Conservation (phyloP, 2,797 vertebrate genomes). For the Chaetodon trifasciatus region DNA sequence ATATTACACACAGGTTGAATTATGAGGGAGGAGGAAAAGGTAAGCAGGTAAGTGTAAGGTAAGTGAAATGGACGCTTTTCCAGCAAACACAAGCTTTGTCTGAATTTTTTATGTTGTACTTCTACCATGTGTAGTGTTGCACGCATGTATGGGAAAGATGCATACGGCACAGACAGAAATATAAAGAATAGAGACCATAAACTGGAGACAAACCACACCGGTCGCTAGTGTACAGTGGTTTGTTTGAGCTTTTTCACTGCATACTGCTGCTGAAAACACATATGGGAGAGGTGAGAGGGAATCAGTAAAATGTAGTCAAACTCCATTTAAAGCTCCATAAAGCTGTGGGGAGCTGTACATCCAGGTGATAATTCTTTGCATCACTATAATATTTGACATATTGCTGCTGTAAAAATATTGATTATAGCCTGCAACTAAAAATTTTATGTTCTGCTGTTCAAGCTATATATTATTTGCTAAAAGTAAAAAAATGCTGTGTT, state of each 20-base stretch:
- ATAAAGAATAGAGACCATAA: neutral
- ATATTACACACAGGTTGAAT: slow-evolving; percentile 36
- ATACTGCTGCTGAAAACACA: neutral
- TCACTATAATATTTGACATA: neutral
- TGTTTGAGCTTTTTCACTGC: neutral
- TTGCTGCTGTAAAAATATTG: too few species aligned
- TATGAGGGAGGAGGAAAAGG: slow-evolving; percentile 19
- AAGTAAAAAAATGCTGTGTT: neutral
- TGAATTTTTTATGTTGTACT: neutral
- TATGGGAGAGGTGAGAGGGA: too few species aligned
- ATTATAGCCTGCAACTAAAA: neutral
- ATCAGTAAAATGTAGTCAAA: neutral
- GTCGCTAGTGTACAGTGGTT: neutral
- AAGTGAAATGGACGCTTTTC: slow-evolving; percentile 9
- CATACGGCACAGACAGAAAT: neutral
- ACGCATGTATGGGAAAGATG: neutral
- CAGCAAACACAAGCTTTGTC: neutral
- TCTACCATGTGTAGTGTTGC: neutral
- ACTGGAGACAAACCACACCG: neutral
- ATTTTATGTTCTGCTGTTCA: neutral
- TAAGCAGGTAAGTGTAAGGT: neutral
- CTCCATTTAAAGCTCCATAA: neutral
- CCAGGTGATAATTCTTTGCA: neutral
- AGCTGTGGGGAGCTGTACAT: neutral
- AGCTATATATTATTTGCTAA: neutral